Conservation (phyloP, 2,797 vertebrate genomes). For the Furcifer pardalis region DNA sequence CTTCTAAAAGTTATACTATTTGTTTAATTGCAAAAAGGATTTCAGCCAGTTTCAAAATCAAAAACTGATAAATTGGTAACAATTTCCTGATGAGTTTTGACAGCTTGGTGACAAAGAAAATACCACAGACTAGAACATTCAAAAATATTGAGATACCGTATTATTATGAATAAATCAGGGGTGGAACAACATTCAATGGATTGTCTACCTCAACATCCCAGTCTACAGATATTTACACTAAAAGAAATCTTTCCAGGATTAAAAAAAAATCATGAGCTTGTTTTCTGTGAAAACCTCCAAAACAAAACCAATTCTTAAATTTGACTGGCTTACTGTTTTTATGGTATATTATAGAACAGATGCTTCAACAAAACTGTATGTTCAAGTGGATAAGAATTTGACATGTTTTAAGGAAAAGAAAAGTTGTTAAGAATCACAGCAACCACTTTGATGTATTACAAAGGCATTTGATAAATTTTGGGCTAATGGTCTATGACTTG, state of each 20-base stretch:
- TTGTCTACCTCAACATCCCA: neutral
- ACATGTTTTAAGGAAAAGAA: too few relatives aligned
- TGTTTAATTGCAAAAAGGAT: too few relatives aligned
- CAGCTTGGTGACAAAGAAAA: neutral
- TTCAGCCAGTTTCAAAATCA: too few relatives aligned
- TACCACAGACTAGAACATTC: neutral
- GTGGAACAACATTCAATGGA: neutral
- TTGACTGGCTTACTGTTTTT: neutral
- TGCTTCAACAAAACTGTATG: neutral
- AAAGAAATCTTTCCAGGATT: neutral
- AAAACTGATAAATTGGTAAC: neutral
- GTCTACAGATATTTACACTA: neutral
- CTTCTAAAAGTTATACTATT: too few relatives aligned
- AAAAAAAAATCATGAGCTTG: neutral
- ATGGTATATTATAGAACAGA: neutral
- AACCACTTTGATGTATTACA: too few relatives aligned
- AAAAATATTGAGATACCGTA: too few relatives aligned
- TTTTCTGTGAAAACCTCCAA: neutral
- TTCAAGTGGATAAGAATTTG: neutral
- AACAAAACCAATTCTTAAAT: neutral
- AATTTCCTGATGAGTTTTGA: neutral
- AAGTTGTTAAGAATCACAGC: neutral
- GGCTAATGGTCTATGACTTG: neutral
- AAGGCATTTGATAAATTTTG: neutral
- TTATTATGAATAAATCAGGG: neutral